phyloP scores from a whole-genome alignment of 2,797 vertebrate species.

The Pangasius krempfi region DNA sequence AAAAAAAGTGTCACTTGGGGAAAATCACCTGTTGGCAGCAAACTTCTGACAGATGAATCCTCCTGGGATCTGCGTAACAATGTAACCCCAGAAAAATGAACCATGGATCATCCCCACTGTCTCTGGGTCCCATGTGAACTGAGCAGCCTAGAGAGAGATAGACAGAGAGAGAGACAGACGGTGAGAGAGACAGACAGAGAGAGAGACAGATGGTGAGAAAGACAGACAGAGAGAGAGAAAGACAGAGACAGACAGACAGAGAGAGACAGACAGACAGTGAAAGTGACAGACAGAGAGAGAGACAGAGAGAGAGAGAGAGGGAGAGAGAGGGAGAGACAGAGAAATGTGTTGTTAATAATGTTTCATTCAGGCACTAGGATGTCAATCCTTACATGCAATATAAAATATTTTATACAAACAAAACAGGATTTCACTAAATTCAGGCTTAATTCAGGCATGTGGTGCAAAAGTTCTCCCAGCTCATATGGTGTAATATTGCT shows the following conservation, averaged over 20 bases:
- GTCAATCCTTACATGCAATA: not conserved
- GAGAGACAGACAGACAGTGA: constrained; percentile 41
- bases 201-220: not conserved
- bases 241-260: not conserved
- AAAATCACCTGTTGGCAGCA: constrained; percentile 84
- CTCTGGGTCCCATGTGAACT: constrained; percentile 93
- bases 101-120: constrained; percentile 95
- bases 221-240: not conserved
- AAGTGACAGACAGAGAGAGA: not conserved
- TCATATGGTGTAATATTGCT: constrained; percentile 9
- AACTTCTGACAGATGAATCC: constrained; percentile 91
- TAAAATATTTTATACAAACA: not conserved
- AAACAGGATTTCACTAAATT: not conserved
- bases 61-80: constrained; percentile 91
- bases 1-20: not conserved
- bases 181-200: constrained; percentile 1
- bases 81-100: constrained; percentile 95
- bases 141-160: constrained; percentile 76
- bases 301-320: constrained; percentile 31
- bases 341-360: not conserved
- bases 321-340: constrained; percentile 37
- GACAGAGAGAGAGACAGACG: constrained; percentile 30
- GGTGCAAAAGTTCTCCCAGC: not conserved
- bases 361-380: not conserved
- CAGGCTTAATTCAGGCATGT: not conserved